These are phyloP conservation scores for Zoanthus sansibaricus DNA, from an alignment of 92 coral and sea anemone species.

Conservation along the genomic window DNA sequence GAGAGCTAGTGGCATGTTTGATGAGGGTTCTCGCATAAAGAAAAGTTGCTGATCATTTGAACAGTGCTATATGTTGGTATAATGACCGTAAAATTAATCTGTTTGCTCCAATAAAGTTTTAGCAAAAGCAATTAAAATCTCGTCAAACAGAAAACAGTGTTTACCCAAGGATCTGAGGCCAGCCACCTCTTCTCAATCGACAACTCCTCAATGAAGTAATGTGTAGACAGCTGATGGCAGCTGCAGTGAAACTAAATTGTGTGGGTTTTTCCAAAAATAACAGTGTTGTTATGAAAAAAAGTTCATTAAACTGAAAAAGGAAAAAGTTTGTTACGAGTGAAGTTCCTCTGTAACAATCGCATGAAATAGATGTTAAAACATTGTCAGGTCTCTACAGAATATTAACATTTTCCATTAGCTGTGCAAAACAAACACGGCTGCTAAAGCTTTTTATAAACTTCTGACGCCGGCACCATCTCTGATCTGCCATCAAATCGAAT, in stretches of 20 bases:
- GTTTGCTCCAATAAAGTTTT: conserved; percentile 43
- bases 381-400: background rate
- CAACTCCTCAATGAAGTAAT: conserved; percentile 26
- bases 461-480: background rate
- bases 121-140: conserved; percentile 41
- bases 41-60: background rate
- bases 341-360: background rate
- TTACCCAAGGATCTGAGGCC: conserved; percentile 3
- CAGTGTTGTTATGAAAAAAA: conserved; percentile 37
- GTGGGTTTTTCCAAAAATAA: conserved; percentile 41
- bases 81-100: conserved; percentile 33
- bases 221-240: conserved; percentile 37
- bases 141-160: conserved; percentile 37
- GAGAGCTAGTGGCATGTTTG: background rate
- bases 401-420: background rate
- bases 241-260: conserved; percentile 20
- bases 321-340: background rate
- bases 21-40: background rate
- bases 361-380: background rate
- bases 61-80: conserved; percentile 18
- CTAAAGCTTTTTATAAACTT: background rate
- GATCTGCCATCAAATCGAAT: conserved; percentile 8
- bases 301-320: background rate
- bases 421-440: background rate
- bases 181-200: conserved; percentile 39